A percentile compares a stretch with the other conserved stretches of the same genome.
These are phyloP conservation scores for Mercenaria mercenaria DNA, from an alignment of 1,140 invertebrate genomes.

Conservation along the genomic window DNA sequence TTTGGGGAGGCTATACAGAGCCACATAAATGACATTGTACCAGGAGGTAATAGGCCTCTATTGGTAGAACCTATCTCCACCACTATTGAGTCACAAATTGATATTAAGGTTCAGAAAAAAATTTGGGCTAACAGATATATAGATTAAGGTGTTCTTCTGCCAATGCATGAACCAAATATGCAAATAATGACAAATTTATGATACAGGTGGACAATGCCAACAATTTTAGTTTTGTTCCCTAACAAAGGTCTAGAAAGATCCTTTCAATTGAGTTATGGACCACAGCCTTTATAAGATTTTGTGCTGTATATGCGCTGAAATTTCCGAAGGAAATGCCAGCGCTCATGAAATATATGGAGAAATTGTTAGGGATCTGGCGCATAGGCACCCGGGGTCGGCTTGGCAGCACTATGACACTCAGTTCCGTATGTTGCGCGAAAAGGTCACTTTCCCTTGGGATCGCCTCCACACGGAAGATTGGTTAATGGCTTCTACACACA, in stretches of 20 bases:
- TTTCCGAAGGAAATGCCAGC: background rate
- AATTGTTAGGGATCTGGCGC: constrained; percentile 1
- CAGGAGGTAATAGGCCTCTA: no score
- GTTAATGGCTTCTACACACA: constrained; percentile 32
- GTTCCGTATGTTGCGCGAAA: background rate
- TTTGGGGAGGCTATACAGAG: no score
- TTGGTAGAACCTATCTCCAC: no score
- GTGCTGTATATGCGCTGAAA: background rate
- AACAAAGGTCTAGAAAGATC: constrained; percentile 46
- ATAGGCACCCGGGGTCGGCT: background rate
- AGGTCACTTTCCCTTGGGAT: background rate
- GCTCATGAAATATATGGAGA: constrained; percentile 41
- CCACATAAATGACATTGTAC: no score
- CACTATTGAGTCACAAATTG: no score
- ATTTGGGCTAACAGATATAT: no score
- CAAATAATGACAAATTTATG: no score
- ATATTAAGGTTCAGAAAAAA: no score
- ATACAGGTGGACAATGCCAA: no score
- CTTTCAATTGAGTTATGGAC: constrained; percentile 32
- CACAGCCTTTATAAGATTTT: constrained; percentile 31
- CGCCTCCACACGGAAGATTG: constrained; percentile 30
- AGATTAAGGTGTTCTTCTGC: no score
- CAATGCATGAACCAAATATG: no score
- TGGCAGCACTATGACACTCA: background rate
- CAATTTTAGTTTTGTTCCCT: no score